These are phyloP conservation scores for Nephila pilipes DNA, from an alignment of 1,140 invertebrate genomes.

Conservation along the genomic window DNA sequence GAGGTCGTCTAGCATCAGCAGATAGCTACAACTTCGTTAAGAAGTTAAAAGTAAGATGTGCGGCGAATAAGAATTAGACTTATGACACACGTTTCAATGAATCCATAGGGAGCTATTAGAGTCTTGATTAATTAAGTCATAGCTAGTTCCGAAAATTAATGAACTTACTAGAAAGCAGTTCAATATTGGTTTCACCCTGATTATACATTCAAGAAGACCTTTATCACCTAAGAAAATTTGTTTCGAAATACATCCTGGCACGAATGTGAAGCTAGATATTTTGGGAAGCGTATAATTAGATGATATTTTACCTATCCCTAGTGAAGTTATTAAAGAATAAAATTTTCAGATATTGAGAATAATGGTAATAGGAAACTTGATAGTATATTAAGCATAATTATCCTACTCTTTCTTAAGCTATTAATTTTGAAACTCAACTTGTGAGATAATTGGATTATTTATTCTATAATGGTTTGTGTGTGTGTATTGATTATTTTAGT, in stretches of 20 bases:
- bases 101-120: conserved; percentile 66
- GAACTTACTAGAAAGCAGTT: conserved; percentile 13
- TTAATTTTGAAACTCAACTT: too few relatives aligned
- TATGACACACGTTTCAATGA: conserved; percentile 67
- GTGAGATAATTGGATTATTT: too few relatives aligned
- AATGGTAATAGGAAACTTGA: background rate
- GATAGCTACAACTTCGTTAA: conserved; percentile 24
- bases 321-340: background rate
- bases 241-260: background rate
- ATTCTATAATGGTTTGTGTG: too few relatives aligned
- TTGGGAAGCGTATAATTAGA: conserved; percentile 6
- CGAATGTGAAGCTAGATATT: background rate
- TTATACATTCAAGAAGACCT: conserved; percentile 22
- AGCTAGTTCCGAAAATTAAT: conserved; percentile 62
- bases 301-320: background rate
- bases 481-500: too few relatives aligned
- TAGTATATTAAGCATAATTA: background rate
- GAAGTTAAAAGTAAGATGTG: conserved; percentile 30
- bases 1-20: conserved; percentile 42
- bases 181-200: conserved; percentile 10
- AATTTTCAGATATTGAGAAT: background rate
- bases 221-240: conserved; percentile 37
- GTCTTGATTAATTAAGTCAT: conserved; percentile 76
- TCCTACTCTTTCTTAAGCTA: too few relatives aligned
- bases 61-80: conserved; percentile 29